phyloP scores from a whole-genome alignment of 2,888 invertebrate species.

The Clistopyga incitator region DNA sequence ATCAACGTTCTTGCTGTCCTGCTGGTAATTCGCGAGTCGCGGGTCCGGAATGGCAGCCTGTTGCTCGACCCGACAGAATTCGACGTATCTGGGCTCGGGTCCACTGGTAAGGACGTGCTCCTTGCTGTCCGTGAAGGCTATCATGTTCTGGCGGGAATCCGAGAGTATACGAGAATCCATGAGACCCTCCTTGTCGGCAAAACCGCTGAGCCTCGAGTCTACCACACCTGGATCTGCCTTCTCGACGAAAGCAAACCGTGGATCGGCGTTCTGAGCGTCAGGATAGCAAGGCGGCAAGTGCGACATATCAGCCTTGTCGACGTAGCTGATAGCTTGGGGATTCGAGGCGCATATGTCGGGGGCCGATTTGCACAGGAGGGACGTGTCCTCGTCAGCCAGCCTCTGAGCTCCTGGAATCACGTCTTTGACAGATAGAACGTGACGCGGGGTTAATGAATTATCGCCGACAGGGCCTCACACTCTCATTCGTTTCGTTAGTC shows the following conservation, averaged over 20 bases:
- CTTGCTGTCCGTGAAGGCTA: conserved; percentile 81
- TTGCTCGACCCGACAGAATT: conserved; percentile 70
- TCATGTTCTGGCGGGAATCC: conserved; percentile 82
- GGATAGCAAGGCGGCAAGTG: conserved; percentile 82
- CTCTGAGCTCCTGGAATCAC: conserved; percentile 77
- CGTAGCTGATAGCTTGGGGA: conserved; percentile 83
- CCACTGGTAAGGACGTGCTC: conserved; percentile 75
- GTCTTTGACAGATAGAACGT: conserved; percentile 58
- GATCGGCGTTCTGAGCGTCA: conserved; percentile 77
- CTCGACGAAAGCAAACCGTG: conserved; percentile 78
- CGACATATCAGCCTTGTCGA: conserved; percentile 82
- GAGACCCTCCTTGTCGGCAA: conserved; percentile 82
- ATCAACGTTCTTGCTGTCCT: conserved; percentile 75
- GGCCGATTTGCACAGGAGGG: conserved; percentile 81
- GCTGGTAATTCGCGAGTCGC: conserved; percentile 66
- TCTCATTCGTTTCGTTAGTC: conserved; percentile 16
- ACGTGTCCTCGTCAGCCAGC: conserved; percentile 81
- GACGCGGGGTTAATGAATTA: conserved; percentile 22
- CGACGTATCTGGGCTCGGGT: conserved; percentile 79
- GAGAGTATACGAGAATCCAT: conserved; percentile 82
- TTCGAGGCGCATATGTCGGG: conserved; percentile 83
- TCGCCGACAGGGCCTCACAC: not conserved
- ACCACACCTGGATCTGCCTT: conserved; percentile 79
- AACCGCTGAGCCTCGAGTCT: conserved; percentile 81
- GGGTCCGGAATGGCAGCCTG: conserved; percentile 70